phyloP scores from a whole-genome alignment of 2,113 vertebrate genomes.

The Polypterus bichir region DNA sequence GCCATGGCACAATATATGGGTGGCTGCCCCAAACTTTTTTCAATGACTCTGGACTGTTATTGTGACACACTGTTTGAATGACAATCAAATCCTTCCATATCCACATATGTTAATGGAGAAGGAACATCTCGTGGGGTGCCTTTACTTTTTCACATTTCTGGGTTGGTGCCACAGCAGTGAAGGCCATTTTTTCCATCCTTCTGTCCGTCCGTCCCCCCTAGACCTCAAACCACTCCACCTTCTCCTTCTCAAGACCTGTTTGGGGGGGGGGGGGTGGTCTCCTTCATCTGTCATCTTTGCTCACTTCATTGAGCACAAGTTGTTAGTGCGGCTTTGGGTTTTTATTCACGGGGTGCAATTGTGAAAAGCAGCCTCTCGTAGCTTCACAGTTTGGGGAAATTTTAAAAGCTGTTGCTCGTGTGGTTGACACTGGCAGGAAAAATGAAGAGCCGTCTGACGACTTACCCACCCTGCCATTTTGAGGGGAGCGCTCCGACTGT shows the following conservation, averaged over 20 bases:
- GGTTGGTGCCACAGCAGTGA: background rate
- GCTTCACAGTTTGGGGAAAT: background rate
- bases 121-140: too few relatives aligned
- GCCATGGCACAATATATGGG: too few relatives aligned
- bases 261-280: background rate
- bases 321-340: background rate
- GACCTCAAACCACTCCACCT: background rate
- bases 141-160: too few relatives aligned
- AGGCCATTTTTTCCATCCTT: background rate
- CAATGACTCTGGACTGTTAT: too few relatives aligned
- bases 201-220: background rate
- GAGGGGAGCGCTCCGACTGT: background rate
- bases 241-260: background rate
- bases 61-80: too few relatives aligned
- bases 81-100: too few relatives aligned
- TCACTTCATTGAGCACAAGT: background rate
- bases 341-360: background rate
- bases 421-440: background rate
- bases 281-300: background rate
- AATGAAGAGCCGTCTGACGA: background rate
- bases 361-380: background rate
- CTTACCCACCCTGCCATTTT: background rate
- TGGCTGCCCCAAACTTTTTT: too few relatives aligned
- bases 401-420: too few relatives aligned
- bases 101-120: too few relatives aligned